These are phyloP conservation scores for Terrapene triunguis DNA, from an alignment of 2,113 vertebrate genomes.

Conservation along the genomic window DNA sequence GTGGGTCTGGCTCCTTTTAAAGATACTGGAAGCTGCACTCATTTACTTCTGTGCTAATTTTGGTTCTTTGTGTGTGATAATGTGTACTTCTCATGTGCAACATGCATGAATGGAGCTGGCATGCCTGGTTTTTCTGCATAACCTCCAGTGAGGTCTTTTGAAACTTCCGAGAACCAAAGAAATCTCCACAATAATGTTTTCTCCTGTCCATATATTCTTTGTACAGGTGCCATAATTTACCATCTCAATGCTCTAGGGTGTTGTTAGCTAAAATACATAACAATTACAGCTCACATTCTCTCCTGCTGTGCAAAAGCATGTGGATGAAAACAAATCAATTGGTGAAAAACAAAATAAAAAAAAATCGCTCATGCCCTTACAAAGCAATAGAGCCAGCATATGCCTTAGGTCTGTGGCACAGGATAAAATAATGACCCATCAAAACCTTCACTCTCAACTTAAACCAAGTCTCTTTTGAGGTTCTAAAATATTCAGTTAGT, in stretches of 20 bases:
- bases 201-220: background rate
- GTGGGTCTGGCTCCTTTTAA: background rate
- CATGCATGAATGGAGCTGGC: background rate
- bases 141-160: background rate
- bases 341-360: background rate
- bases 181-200: background rate
- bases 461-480: background rate
- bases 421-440: background rate
- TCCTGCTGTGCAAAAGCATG: background rate
- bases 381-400: background rate
- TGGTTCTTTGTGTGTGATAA: background rate
- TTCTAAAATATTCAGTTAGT: accelerated
- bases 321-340: background rate
- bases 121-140: background rate
- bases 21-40: background rate
- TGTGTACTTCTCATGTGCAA: background rate
- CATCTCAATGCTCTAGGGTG: background rate
- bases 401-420: background rate
- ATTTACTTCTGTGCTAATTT: background rate
- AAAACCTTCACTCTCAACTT: background rate
- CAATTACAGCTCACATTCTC: accelerated
- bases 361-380: background rate
- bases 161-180: background rate
- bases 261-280: background rate
- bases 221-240: background rate